phyloP scores from a whole-genome alignment of 1,140 invertebrate species.

The Pararge aegeria region DNA sequence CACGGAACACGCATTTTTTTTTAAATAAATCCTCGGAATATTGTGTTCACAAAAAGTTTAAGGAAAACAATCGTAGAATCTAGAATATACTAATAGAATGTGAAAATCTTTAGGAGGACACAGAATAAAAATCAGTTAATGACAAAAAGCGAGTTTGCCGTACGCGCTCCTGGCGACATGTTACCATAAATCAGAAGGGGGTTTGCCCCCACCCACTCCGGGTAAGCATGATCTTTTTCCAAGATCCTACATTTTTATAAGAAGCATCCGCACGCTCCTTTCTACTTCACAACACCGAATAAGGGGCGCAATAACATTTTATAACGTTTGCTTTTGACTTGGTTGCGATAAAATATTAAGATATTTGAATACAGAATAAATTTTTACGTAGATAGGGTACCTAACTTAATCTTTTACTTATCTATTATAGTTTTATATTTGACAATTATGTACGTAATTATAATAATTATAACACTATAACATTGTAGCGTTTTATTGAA shows the following conservation, averaged over 20 bases:
- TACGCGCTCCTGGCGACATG: constrained; percentile 65
- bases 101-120: constrained; percentile 33
- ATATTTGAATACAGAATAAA: not conserved
- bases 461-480: no score
- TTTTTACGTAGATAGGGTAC: no score
- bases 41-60: no score
- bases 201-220: constrained; percentile 33
- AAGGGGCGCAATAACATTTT: constrained; percentile 15
- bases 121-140: constrained; percentile 74
- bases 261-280: constrained; percentile 26
- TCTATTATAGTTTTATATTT: no score
- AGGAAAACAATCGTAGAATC: not conserved
- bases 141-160: constrained; percentile 67
- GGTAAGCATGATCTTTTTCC: constrained; percentile 71
- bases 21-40: no score
- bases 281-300: constrained; percentile 9
- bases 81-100: not conserved
- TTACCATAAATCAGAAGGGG: constrained; percentile 75
- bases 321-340: constrained; percentile 9
- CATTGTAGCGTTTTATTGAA: no score
- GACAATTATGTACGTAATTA: no score
- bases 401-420: no score
- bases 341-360: constrained; percentile 4
- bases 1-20: no score
- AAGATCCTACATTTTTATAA: constrained; percentile 76